Percentiles rank a stretch among this genome's conserved stretches.
Conservation (phyloP, 2,888 invertebrate species). For the Cheilosia variabilis region DNA sequence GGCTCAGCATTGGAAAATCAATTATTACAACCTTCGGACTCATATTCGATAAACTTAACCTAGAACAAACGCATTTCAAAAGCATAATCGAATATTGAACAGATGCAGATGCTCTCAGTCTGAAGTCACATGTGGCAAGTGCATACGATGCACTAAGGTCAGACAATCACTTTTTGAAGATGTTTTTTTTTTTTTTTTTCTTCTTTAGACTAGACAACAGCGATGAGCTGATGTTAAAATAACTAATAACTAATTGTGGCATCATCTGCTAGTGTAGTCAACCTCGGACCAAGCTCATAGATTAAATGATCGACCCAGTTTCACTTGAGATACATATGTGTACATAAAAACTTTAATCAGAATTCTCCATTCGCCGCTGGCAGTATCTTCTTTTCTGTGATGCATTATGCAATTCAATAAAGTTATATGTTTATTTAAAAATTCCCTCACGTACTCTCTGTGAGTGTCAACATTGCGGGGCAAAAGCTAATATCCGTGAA, state of each 20-base stretch:
- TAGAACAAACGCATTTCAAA: slow-evolving; percentile 63
- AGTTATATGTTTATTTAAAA: slow-evolving; percentile 7
- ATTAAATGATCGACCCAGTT: slow-evolving; percentile 67
- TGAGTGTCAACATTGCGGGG: slow-evolving; percentile 5
- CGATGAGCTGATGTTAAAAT: slow-evolving; percentile 34
- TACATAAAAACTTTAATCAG: slow-evolving; percentile 44
- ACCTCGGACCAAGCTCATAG: slow-evolving; percentile 58
- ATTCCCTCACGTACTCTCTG: slow-evolving; percentile 31
- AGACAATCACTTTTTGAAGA: slow-evolving; percentile 70
- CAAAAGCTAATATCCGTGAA: neutral
- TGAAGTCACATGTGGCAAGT: slow-evolving; percentile 29
- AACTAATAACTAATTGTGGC: slow-evolving; percentile 62
- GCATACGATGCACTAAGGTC: slow-evolving; percentile 47
- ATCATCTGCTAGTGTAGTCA: slow-evolving; percentile 54
- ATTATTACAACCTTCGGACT: slow-evolving; percentile 45
- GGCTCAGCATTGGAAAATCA: neutral
- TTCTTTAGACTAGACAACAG: slow-evolving; percentile 3
- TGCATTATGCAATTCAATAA: slow-evolving; percentile 17
- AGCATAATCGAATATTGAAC: slow-evolving; percentile 17
- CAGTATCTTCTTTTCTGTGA: slow-evolving; percentile 16
- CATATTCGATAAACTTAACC: slow-evolving; percentile 56
- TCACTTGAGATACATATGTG: neutral
- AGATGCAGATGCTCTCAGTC: slow-evolving; percentile 58
- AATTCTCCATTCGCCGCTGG: slow-evolving; percentile 33
- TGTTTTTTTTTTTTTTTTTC: slow-evolving; percentile 4